Base-by-base conservation (phyloP, 2,888 invertebrate genomes). In the Osedax frankpressi region DNA sequence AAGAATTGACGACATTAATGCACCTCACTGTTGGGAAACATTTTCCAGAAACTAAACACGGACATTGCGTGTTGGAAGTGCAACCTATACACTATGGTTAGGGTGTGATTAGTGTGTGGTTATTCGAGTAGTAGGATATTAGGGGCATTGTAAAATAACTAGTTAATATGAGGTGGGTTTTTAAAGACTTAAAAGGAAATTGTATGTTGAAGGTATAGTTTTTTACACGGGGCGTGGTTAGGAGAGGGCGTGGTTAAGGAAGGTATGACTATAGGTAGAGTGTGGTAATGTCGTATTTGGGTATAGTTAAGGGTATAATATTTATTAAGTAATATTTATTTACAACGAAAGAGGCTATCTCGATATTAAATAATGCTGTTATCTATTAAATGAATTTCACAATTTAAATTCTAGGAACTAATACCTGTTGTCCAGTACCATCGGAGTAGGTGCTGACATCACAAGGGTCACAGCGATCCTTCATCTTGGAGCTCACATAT, bases 401-500 rank as follows among this genome's bases (percentile, higher is more conserved):
- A 14, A 59, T 59, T 28, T 11, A 28, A 19, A 70, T 14, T 59
- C 19, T 14, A 59, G 24, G 11, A n/a, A n/a, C n/a, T n/a, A n/a
- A n/a, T n/a, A 44, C 44, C 44, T 44, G 27, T 28, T 25, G 19
- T n/a, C 63, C 73, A 30, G 75, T 77, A 6, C 73, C 77, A 6
- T 76, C 74, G 1, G 79, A 78, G 28, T 76, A 81, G 14, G 78
- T 77, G 25, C 77, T 77, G 0, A 73, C 69, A 1, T 77, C 76
- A 76, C 81, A 81, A 1, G 75, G 77, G n/a, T 75, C 73, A 73
- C 81, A 81, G 2, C 76, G 73, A 69, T 79, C 77, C 76, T 79
- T 80, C 74, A 75, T 77, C 11, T 74, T 77, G 30, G 76, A 76
- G 74, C 79, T 79, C 73, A 73, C 76, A 76, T 78, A 79, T 3